These are phyloP conservation scores for Enteromius viviparus DNA, from an alignment of 2,797 vertebrate species.

Conservation along the genomic window DNA sequence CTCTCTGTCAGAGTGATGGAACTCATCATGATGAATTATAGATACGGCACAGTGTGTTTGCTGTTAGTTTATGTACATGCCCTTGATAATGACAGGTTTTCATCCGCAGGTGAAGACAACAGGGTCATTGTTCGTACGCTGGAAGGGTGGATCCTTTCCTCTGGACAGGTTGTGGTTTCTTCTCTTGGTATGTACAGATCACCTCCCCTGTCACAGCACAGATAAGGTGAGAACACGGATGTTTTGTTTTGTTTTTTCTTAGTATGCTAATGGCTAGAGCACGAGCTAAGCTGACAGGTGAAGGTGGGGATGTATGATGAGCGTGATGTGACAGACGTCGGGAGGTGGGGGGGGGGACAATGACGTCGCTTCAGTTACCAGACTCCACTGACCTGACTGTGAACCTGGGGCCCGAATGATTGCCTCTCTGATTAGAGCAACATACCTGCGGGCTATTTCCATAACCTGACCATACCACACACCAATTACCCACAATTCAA, in stretches of 20 bases:
- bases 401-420: conserved; percentile 78
- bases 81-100: conserved; percentile 59
- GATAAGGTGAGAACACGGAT: conserved; percentile 60
- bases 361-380: conserved; percentile 61
- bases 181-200: conserved; percentile 72
- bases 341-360: not conserved
- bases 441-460: conserved; percentile 67
- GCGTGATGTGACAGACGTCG: conserved; percentile 43
- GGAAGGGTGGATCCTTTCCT: conserved; percentile 62
- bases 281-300: conserved; percentile 75
- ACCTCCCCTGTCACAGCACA: conserved; percentile 74
- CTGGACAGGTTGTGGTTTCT: conserved; percentile 67
- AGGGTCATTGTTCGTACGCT: conserved; percentile 67
- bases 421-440: conserved; percentile 72
- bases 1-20: not conserved
- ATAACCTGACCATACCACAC: conserved; percentile 67
- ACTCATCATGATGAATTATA: conserved; percentile 30
- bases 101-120: conserved; percentile 68
- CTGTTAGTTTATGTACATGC: conserved; percentile 50
- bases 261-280: conserved; percentile 67
- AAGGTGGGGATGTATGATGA: conserved; percentile 67
- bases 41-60: conserved; percentile 19
- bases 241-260: conserved; percentile 38
- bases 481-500: conserved; percentile 74
- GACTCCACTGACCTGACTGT: conserved; percentile 69